Conservation (phyloP, 2,797 vertebrate species). For the Arctocebus calabarensis region DNA sequence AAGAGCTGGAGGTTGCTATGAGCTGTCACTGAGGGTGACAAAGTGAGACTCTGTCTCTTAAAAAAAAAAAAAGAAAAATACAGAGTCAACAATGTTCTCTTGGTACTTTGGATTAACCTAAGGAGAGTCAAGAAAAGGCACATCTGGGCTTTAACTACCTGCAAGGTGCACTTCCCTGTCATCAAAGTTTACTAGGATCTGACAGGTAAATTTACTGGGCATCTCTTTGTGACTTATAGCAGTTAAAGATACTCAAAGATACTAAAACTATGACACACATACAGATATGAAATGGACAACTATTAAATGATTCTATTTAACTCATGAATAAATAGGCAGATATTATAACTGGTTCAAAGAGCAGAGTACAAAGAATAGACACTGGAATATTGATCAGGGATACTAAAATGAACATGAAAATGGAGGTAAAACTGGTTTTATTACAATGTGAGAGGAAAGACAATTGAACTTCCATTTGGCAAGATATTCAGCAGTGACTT, state of each 20-base stretch:
- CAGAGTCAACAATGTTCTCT: not conserved
- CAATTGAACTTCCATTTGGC: not conserved
- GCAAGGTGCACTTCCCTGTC: not conserved
- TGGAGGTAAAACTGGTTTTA: constrained; percentile 5
- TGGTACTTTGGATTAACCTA: constrained; percentile 40
- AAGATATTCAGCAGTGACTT: not conserved
- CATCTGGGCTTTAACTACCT: not conserved
- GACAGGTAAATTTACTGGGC: not conserved
- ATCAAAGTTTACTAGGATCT: not conserved
- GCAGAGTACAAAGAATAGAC: constrained; percentile 4
- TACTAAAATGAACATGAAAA: not conserved
- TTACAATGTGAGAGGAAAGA: not conserved
- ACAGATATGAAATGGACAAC: not conserved
- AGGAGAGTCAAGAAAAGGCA: constrained; percentile 9
- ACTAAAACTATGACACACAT: not conserved
- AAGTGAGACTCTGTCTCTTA: too few relatives aligned
- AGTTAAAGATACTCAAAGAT: not conserved
- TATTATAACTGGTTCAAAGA: not conserved
- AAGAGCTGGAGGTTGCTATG: too few relatives aligned
- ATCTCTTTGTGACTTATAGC: not conserved
- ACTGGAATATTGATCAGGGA: not conserved
- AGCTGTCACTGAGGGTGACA: too few relatives aligned
- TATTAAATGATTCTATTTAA: not conserved
- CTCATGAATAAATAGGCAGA: not conserved
- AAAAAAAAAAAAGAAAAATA: not conserved